These are phyloP conservation scores for Anhinga anhinga DNA, from an alignment of 2,113 vertebrate genomes.

Conservation along the genomic window DNA sequence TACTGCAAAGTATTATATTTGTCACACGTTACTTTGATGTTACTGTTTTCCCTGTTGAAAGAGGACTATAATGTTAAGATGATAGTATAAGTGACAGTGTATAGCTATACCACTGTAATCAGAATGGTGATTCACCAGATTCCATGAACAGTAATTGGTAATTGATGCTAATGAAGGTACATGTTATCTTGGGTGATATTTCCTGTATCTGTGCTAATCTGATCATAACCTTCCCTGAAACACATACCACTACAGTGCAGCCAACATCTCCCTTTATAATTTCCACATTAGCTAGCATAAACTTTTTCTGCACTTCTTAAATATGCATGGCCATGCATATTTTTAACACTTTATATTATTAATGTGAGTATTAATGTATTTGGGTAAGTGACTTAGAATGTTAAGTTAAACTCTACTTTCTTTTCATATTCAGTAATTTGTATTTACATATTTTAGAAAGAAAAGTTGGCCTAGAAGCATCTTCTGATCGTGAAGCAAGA, in stretches of 20 bases:
- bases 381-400: neutral
- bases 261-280: neutral
- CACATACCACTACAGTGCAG: neutral
- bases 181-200: neutral
- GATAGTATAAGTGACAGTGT: neutral
- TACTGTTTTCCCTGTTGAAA: neutral
- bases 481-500: conserved; percentile 34
- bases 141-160: neutral
- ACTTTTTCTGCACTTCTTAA: neutral
- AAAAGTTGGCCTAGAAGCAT: conserved; percentile 44
- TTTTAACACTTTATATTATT: conserved; percentile 49
- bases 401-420: conserved; percentile 3
- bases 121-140: neutral
- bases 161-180: neutral
- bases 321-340: conserved; percentile 12
- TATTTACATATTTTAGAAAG: conserved; percentile 49
- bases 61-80: neutral
- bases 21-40: neutral
- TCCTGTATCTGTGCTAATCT: neutral
- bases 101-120: neutral
- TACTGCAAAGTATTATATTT: neutral
- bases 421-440: conserved; percentile 37
- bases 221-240: neutral
- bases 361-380: conserved; percentile 43
- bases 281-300: neutral